phyloP scores from a whole-genome alignment of 2,888 invertebrate genomes.

The Epinotia brunnichana region DNA sequence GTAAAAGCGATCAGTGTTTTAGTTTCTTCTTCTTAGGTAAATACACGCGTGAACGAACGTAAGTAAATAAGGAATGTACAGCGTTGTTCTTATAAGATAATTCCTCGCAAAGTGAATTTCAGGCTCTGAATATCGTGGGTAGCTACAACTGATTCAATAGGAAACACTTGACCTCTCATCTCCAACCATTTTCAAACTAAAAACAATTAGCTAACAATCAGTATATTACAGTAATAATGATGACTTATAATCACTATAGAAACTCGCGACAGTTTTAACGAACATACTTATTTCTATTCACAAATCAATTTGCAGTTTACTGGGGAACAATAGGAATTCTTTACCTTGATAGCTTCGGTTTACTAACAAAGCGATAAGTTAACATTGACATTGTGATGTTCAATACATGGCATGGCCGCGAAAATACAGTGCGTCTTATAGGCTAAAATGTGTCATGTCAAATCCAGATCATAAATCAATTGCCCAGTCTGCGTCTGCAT shows the following conservation, averaged over 20 bases:
- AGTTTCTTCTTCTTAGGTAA: too few species aligned
- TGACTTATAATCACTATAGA: background rate
- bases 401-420: background rate
- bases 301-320: slow-evolving; percentile 9
- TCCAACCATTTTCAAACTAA: background rate
- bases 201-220: background rate
- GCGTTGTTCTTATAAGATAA: too few species aligned
- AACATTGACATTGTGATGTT: slow-evolving; percentile 23
- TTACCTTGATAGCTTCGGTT: background rate
- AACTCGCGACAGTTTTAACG: background rate
- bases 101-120: background rate
- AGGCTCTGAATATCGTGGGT: too few species aligned
- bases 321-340: slow-evolving; percentile 25
- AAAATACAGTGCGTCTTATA: background rate
- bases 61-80: too few species aligned
- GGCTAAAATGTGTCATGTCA: too few species aligned
- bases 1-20: too few species aligned
- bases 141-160: too few species aligned
- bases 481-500: too few species aligned
- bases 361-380: slow-evolving; percentile 16
- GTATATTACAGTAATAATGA: background rate
- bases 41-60: too few species aligned
- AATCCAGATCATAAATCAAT: too few species aligned
- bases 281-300: slow-evolving; percentile 18
- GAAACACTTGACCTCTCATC: background rate